Evolutionary conservation across 1,140 invertebrate genomes (phyloP), one percentile per base, ranked within the genome.

Genomic region (Apis dorsata): DNA sequence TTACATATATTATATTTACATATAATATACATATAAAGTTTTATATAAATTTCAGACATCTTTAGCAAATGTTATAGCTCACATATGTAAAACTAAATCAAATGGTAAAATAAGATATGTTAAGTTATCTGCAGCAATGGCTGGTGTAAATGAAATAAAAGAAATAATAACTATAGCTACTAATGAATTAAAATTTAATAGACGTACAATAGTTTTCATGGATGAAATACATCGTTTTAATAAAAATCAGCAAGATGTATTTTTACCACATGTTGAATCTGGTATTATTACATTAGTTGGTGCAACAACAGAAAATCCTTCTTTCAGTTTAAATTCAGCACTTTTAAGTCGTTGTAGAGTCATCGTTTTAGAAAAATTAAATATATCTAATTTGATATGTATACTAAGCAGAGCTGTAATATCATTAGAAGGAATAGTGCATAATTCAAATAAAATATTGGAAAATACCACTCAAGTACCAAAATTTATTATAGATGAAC

Each of bases 171-270:
- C 95, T 87, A 90, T 95, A n/a, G 97, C 97, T 21, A 95, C 96
- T 90, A 97, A 96, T 93, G 96, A 98, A 89, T 90, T 94, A 62
- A 96, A 95, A 89, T 96, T 96, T 88, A 96, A 96, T 83, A 95
- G 96, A 83, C 95, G 95, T 88, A 98, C 97, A 60, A 94, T 98
- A 71, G 92, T 98, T 19, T 98, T 98, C 90, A 96, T 98, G 95
- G 97, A 98, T 95, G 97, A 98, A 94, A 97, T 98, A 89, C 97
- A 98, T 92, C 95, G 97, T 59, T 98, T 98, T 87, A 98, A 98
- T 92, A 98, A 98, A 94, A 92, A 95, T 71, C 97, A 97, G 87
- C 94, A 95, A 89, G 97, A 98, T 91, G 95, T 95, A 74, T 97
- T 98, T 92, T 90, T 98, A 69, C 95, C 97, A 19, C 96, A 97